Evolutionary conservation across 2,888 invertebrate species (phyloP), one percentile per base, ranked within the genome.

Genomic region (Synanthedon vespiformis): DNA sequence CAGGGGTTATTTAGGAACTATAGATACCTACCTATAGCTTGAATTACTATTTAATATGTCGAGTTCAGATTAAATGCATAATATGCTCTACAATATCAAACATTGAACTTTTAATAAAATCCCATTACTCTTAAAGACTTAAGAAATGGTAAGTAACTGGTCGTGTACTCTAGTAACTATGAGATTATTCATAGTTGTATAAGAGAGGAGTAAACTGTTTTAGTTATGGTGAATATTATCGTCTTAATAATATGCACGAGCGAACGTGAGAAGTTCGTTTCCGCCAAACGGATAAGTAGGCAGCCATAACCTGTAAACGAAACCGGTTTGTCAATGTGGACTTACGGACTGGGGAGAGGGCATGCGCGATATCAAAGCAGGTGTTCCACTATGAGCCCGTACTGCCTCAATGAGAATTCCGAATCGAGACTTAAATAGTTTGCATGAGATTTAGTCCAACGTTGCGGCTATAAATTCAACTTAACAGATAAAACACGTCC

Each of bases 301-400:
- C 72, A 77, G 80, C 73, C 77, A 85, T 81, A 86, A 86, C 87
- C 86, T 74, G 87, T 83, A 86, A 84, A 82, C 77, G 73, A 70
- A 87, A 87, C 86, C 86, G 86, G 86, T 87, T 86, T 78, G 70
- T 76, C 79, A 77, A 82, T 77, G 84, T 81, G 80, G 81, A 80
- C 78, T 82, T 79, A 82, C 82, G 77, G 71, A 68, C 74, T 68
- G 76, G 74, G 70, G 80, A 77, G 80, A 80, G 78, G 77, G 81
- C 78, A 79, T 80, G 79, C 80, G 77, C 83, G 81, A 79, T 84
- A 83, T 80, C 77, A 77, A 80, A 82, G 85, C 86, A 87, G 87
- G 86, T 87, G 86, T 81, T 77, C 78, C 74, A 74, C 76, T 68
- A 64, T 49, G 74, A 70, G 75, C 77, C 80, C 34, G 34, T 72